Conservation (phyloP, 2,888 invertebrate genomes). For the Ramazzottius varieornatus region DNA sequence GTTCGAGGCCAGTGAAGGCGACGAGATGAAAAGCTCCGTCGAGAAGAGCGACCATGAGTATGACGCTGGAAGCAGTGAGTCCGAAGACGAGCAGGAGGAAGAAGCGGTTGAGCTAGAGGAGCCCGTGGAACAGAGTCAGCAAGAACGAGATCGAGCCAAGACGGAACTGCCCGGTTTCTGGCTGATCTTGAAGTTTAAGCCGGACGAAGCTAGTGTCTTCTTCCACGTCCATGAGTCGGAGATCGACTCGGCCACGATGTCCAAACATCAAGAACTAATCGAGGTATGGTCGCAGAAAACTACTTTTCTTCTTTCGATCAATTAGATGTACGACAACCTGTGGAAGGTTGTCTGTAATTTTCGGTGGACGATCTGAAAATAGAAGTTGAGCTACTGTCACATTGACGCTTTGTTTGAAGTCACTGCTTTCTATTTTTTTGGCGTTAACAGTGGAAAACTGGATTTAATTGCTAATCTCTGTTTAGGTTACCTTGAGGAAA, state of each 20-base stretch:
- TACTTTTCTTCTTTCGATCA: too few species aligned
- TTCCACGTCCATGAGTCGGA: constrained; percentile 35
- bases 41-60: constrained; percentile 24
- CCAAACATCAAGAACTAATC: not conserved
- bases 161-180: constrained; percentile 37
- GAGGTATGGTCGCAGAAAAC: too few species aligned
- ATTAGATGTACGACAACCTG: too few species aligned
- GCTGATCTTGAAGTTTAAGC: constrained; percentile 36
- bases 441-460: not conserved
- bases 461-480: not conserved
- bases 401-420: too few species aligned
- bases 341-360: too few species aligned
- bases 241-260: not conserved
- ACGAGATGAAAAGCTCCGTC: not conserved
- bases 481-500: not conserved
- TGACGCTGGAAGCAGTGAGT: constrained; percentile 36
- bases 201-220: constrained; percentile 33
- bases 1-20: not conserved
- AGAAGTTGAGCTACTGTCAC: too few species aligned
- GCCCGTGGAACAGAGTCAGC: constrained; percentile 13
- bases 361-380: too few species aligned
- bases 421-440: too few species aligned
- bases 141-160: too few species aligned
- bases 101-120: constrained; percentile 28
- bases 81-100: constrained; percentile 32